Percentiles rank a stretch among this genome's conserved stretches.
These are phyloP conservation scores for Acanthopleura granulata DNA, from an alignment of 2,888 invertebrate species.

Conservation along the genomic window DNA sequence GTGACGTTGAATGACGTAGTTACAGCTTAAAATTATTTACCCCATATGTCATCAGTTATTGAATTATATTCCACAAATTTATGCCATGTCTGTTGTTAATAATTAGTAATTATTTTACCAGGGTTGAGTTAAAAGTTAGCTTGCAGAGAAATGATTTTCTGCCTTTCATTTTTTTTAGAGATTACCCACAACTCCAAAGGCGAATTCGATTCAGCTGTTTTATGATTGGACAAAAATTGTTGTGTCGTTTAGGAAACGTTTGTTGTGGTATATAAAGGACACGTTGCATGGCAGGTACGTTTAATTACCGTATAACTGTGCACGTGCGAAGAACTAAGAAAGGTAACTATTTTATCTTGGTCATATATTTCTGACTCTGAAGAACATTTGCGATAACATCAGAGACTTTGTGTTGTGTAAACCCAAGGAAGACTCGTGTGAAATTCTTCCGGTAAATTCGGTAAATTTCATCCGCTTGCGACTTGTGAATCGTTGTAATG, in stretches of 20 bases:
- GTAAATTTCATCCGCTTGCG: too few species aligned
- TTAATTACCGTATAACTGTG: background rate
- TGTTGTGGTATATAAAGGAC: background rate
- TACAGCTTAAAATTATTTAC: background rate
- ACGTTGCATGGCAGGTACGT: background rate
- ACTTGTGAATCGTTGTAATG: too few species aligned
- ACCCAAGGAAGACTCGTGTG: background rate
- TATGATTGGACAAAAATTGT: background rate
- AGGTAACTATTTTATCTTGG: constrained; percentile 2
- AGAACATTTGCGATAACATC: background rate
- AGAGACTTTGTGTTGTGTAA: background rate
- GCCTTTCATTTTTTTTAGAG: background rate
- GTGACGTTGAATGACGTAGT: background rate
- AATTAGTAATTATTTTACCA: too few species aligned
- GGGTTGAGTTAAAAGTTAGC: too few species aligned
- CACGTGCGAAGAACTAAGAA: background rate
- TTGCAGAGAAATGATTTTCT: too few species aligned
- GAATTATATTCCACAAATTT: too few species aligned
- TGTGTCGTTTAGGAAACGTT: constrained; percentile 10
- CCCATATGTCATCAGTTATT: background rate
- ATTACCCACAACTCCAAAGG: background rate
- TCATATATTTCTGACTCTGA: background rate
- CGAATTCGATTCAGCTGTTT: background rate
- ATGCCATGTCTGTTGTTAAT: too few species aligned
- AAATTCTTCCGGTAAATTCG: background rate